Evolutionary conservation across 2,113 vertebrate genomes (phyloP).

Genomic region (Fregetta grallaria): DNA sequence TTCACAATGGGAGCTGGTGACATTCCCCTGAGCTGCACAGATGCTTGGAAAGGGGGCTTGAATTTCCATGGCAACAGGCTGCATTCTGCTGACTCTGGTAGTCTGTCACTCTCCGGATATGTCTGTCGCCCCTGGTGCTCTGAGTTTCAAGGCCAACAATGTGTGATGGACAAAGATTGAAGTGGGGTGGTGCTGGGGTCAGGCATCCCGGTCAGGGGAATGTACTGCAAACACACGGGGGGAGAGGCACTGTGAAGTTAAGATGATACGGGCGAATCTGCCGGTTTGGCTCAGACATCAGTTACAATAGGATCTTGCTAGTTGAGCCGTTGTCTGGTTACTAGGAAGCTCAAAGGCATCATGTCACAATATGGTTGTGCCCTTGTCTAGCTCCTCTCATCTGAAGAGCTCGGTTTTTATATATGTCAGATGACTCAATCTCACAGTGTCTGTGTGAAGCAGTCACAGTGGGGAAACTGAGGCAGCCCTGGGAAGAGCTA

Average conservation of each 20-base stretch:
- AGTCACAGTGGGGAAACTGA: background rate
- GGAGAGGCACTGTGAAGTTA: background rate
- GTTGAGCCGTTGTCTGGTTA: background rate
- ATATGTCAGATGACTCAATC: background rate
- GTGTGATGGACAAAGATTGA: background rate
- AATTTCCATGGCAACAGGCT: conserved; percentile 68
- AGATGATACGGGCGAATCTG: background rate
- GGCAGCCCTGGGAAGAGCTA: background rate
- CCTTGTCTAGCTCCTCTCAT: background rate
- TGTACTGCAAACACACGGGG: accelerated
- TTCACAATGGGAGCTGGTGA: background rate
- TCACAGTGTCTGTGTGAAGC: background rate
- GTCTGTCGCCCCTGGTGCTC: background rate
- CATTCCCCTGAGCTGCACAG: background rate
- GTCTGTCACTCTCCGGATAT: conserved; percentile 16
- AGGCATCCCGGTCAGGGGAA: background rate
- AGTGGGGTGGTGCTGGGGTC: background rate
- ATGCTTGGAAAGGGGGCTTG: conserved; percentile 26
- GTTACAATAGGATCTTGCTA: background rate
- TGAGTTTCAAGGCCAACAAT: background rate
- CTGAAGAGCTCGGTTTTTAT: background rate
- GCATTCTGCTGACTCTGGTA: conserved; percentile 38
- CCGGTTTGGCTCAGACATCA: background rate
- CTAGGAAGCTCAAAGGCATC: background rate
- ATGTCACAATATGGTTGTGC: background rate